Evolutionary conservation across 2,888 invertebrate species (phyloP), one percentile per base, ranked within the genome.

Genomic region (Palloptera scutellata): DNA sequence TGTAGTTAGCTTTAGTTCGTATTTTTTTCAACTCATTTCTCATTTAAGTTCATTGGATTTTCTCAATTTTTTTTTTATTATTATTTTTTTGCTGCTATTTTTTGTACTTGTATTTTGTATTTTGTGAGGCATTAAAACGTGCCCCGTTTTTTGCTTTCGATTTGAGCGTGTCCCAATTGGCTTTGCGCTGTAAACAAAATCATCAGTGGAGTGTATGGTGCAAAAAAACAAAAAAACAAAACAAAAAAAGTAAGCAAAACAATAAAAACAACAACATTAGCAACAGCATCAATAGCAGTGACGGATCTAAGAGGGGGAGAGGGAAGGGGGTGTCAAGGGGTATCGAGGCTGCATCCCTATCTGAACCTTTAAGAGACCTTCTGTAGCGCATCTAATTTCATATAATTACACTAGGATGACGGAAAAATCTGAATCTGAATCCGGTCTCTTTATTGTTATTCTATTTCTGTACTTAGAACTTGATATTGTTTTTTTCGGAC

Each of bases 81-180:
- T 4, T 13, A n/a, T n/a, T 4, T n/a, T 54, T n/a, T 12, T 19
- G 20, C 12, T 54, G 17, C 20, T 54, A 12, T 19, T 19, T 10
- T 19, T 19, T 17, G 12, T 54, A 12, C 17, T 54, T 12, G 17
- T 17, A 19, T 17, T 12, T 54, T 12, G 17, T 17, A 19, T 17
- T 12, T 12, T 54, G 55, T 41, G 58, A 13, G 52, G 52, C 58
- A 58, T 51, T 52, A 57, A 64, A 64, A 64, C 64, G 64, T 58
- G 13, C 57, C 48, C 57, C 57, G 54, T 30, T 48, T 55, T 9
- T 55, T 55, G n/a, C 20, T 53, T 53, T 53, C 19, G 15, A 11
- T 12, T 15, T 62, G 41, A 45, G 42, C 54, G 52, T 63, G 17
- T 48, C 51, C 48, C 57, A 19, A 57, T 64, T 64, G 57, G 64